phyloP scores from a whole-genome alignment of 2,888 invertebrate species.

The Pemphredon lugubris region DNA sequence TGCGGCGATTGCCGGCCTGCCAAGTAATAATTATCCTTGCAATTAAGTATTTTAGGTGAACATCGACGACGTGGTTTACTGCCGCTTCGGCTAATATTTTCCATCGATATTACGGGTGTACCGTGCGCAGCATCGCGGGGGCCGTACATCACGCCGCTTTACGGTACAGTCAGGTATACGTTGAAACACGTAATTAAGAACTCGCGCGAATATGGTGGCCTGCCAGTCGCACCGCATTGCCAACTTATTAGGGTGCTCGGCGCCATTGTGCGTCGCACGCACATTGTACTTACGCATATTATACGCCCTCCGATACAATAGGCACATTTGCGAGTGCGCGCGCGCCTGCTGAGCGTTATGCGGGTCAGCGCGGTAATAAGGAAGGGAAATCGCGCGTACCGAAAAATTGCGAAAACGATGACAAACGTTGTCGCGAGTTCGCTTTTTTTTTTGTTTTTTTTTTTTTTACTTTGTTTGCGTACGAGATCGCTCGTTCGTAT shows the following conservation, averaged over 20 bases:
- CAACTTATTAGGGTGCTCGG: constrained; percentile 59
- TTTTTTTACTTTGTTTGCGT: no score
- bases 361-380: constrained; percentile 55
- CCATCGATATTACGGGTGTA: constrained; percentile 45
- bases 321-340: constrained; percentile 46
- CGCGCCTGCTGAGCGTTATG: constrained; percentile 46
- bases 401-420: constrained; percentile 22
- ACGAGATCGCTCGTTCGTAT: no score
- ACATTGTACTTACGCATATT: neutral
- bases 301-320: constrained; percentile 45
- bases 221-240: constrained; percentile 47
- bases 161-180: constrained; percentile 46
- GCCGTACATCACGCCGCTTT: constrained; percentile 63
- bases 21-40: constrained; percentile 52
- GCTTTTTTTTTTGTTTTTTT: no score
- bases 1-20: neutral
- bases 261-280: constrained; percentile 55
- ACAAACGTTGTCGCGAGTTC: neutral
- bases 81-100: constrained; percentile 55
- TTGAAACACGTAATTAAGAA: constrained; percentile 70
- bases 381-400: constrained; percentile 49
- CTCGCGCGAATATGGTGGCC: constrained; percentile 66
- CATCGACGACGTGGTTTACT: constrained; percentile 53
- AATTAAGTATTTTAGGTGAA: constrained; percentile 56
- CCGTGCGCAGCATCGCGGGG: constrained; percentile 11